Evolutionary conservation across 2,888 invertebrate species (phyloP).

Genomic region (Ophion obscuratus): DNA sequence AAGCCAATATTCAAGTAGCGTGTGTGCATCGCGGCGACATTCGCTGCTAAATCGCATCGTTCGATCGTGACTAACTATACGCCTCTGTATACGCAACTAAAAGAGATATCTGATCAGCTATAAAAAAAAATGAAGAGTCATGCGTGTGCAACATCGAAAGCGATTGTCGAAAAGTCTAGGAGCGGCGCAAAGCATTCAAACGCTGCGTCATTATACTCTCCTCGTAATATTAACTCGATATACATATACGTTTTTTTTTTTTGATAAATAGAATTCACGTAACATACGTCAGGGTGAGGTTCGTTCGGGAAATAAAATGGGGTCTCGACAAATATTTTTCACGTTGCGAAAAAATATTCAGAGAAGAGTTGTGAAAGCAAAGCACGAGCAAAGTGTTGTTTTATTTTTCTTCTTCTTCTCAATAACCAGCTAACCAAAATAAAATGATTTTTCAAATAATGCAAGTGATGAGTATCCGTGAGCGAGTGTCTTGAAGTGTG

Average conservation of each 20-base stretch:
- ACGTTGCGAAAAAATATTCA: constrained; percentile 65
- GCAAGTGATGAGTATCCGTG: constrained; percentile 20
- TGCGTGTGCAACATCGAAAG: constrained; percentile 53
- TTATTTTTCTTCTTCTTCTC: constrained; percentile 34
- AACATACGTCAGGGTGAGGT: constrained; percentile 33
- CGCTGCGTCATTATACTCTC: constrained; percentile 56
- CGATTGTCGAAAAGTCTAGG: constrained; percentile 27
- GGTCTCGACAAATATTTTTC: constrained; percentile 21
- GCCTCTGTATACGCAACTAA: background rate
- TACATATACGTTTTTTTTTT: no score
- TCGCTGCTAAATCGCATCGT: constrained; percentile 45
- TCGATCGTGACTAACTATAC: constrained; percentile 1
- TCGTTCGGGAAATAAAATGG: constrained; percentile 38
- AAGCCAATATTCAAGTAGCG: constrained; percentile 4
- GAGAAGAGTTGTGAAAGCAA: constrained; percentile 67
- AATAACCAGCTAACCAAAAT: constrained; percentile 52
- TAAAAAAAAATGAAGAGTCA: constrained; percentile 33
- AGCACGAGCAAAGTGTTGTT: constrained; percentile 60
- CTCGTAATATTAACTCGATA: constrained; percentile 67
- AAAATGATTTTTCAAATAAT: constrained; percentile 24
- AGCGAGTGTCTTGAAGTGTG: constrained; percentile 8
- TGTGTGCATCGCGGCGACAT: constrained; percentile 55
- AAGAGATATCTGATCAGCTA: background rate
- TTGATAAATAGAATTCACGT: background rate
- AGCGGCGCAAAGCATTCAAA: constrained; percentile 33